Evolutionary conservation across 1,140 invertebrate genomes (phyloP), one percentile per base, ranked within the genome.

Genomic region (Brachionus manjavacas): DNA sequence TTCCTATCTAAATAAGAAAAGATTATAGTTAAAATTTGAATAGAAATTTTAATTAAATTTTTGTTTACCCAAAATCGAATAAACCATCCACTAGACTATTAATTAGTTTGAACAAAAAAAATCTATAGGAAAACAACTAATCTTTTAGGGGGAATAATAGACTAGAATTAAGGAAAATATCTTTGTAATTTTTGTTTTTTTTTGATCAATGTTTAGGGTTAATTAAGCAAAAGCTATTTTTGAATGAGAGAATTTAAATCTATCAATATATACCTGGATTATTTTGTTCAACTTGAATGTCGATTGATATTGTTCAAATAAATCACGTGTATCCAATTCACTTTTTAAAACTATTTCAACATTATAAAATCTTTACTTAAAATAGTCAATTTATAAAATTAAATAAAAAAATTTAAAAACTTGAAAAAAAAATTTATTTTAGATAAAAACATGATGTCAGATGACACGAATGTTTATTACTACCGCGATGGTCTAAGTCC

Each of bases 381-480:
- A 35, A 35, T 35, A 35, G 7, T 35, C 31, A 35, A 35, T 35
- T 35, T 35, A 35, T 0, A 7, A 35, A 35, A 3, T 35, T 7
- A 35, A 35, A 35, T 6, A 31, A 35, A 35, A 35, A 35, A 35
- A 35, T 6, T 46, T 46, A 14, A 46, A 46, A 14, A 12, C 11
- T 46, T 14, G 3, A 46, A 46, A 46, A 12, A 14, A 12, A 46
- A n/a, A 12, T 46, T 46, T 14, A 46, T 46, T 46, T 46, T 46
- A 46, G 14, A 46, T 20, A 64, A 23, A 35, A 25, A 66, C 3
- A 70, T 1, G 0, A 72, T 72, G 68, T 72, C 68, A 72, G 68
- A 72, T 49, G 72, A 76, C 14, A 49, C 43, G n/a, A 76, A 76
- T 49, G 72, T 49, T 12, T 76, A 76, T 35, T 76, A 76, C 20